Evolutionary conservation across 2,888 invertebrate genomes (phyloP).

Genomic region (Dorcus hopei): DNA sequence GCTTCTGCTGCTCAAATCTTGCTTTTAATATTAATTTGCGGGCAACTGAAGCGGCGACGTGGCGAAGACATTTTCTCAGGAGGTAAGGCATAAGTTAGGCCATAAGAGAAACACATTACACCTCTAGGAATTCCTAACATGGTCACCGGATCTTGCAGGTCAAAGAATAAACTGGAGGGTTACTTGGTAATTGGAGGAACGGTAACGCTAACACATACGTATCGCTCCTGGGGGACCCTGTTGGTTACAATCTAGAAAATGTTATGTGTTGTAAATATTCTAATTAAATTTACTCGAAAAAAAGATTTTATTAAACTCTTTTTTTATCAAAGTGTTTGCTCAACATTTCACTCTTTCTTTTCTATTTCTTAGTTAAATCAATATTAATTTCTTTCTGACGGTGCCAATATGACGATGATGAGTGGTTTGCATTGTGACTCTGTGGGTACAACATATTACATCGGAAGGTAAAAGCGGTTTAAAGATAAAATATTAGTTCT

Average conservation of each 20-base stretch:
- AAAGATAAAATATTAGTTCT: too few relatives aligned
- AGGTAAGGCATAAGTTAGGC: slow-evolving; percentile 32
- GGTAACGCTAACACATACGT: slow-evolving; percentile 33
- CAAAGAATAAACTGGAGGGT: slow-evolving; percentile 44
- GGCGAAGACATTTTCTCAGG: slow-evolving; percentile 18
- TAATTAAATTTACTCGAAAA: too few relatives aligned
- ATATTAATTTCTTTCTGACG: too few relatives aligned
- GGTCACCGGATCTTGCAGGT: slow-evolving; percentile 45
- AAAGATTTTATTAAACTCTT: too few relatives aligned
- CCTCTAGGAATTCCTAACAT: slow-evolving; percentile 47
- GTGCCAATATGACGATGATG: too few relatives aligned
- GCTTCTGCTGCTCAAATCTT: too few relatives aligned
- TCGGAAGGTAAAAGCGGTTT: too few relatives aligned
- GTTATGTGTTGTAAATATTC: neutral
- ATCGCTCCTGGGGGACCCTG: slow-evolving; percentile 12
- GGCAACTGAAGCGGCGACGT: neutral
- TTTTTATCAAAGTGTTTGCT: too few relatives aligned
- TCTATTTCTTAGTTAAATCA: too few relatives aligned
- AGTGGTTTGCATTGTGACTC: too few relatives aligned
- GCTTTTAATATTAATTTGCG: neutral
- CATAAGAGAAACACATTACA: slow-evolving; percentile 48
- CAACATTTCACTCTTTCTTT: too few relatives aligned
- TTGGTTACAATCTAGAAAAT: slow-evolving; percentile 4
- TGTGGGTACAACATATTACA: too few relatives aligned
- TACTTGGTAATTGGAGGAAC: slow-evolving; percentile 39